Percentiles rank a stretch among this genome's conserved stretches.
Evolutionary conservation across 2,888 invertebrate species (phyloP).

Genomic region (Diachrysia chrysitis): DNA sequence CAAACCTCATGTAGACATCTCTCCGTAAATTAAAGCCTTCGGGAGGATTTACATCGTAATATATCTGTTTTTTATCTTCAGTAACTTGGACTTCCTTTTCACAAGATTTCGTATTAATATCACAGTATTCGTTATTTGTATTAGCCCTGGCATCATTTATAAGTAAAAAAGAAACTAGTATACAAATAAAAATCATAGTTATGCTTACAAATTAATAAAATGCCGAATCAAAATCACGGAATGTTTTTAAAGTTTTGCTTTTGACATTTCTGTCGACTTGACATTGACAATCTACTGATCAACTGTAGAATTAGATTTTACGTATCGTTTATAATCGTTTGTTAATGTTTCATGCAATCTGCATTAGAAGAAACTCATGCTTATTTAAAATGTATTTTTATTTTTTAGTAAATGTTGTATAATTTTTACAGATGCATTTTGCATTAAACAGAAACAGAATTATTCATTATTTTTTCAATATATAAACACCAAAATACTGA

Average conservation of each 20-base stretch:
- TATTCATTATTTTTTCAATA: neutral
- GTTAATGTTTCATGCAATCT: too few species aligned
- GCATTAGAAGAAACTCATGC: too few species aligned
- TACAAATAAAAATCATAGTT: constrained; percentile 44
- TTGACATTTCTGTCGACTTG: constrained; percentile 7
- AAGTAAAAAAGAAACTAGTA: constrained; percentile 47
- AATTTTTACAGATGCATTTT: too few species aligned
- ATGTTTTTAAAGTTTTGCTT: constrained; percentile 5
- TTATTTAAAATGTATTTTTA: too few species aligned
- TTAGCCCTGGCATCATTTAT: constrained; percentile 48
- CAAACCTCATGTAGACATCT: constrained; percentile 98
- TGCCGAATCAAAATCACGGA: neutral
- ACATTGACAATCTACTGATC: too few species aligned
- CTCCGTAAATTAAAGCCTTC: constrained; percentile 99
- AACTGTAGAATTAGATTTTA: too few species aligned
- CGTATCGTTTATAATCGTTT: too few species aligned
- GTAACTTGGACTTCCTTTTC: constrained; percentile 14
- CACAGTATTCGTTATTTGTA: constrained; percentile 56
- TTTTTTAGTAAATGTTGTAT: too few species aligned
- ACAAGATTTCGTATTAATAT: constrained; percentile 55
- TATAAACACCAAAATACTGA: constrained; percentile 39
- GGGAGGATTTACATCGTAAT: constrained; percentile 98
- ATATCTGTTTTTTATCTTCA: constrained; percentile 90
- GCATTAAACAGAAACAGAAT: too few species aligned
- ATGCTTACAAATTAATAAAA: neutral